Evolutionary conservation across 1,140 invertebrate species (phyloP), one percentile per base, ranked within the genome.

Genomic region (Teleogryllus occipitalis): DNA sequence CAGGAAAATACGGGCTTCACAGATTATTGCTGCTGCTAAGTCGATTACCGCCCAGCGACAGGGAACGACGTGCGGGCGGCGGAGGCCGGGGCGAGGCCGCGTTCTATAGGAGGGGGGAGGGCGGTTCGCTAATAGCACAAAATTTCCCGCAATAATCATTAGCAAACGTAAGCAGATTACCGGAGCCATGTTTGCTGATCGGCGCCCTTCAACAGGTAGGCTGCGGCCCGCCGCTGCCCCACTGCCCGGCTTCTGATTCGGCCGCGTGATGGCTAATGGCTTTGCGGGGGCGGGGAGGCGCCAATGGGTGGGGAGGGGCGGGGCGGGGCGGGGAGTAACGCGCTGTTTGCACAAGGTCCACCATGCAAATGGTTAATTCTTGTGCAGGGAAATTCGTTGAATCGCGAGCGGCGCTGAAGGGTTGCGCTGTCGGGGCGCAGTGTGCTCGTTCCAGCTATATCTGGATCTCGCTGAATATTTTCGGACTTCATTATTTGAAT

Each of bases 91-190:
- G 18, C 54, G 54, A 7, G 27, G 27, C 27, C 27, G 27, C 27
- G 27, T 39, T 39, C 27, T 39, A 39, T 39, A 39, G 27, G 27
- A n/a, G n/a, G 27, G 27, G 27, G 27, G 5, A 39, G 27, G 27
- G 27, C 27, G 27, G 27, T 39, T 39, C 54, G 54, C 54, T 65
- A 65, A 65, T 65, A 18, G 54, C 54, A 65, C 54, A 65, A 65
- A 65, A 65, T 65, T 65, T 65, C 54, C 54, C 54, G 54, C 54
- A 65, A 65, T 65, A 65, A 65, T 65, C 54, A 65, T 65, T 65
- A 65, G 54, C 54, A 65, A 65, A 18, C 54, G 54, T 65, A 65
- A 65, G 18, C 54, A 65, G 54, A 65, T 65, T 65, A 65, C 54
- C 10, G 10, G 10, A 14, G 18, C 10, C 54, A 18, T 65, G 54